Base-by-base conservation (phyloP, 2,797 vertebrate species). In the Neosilurus hyrtlii region DNA sequence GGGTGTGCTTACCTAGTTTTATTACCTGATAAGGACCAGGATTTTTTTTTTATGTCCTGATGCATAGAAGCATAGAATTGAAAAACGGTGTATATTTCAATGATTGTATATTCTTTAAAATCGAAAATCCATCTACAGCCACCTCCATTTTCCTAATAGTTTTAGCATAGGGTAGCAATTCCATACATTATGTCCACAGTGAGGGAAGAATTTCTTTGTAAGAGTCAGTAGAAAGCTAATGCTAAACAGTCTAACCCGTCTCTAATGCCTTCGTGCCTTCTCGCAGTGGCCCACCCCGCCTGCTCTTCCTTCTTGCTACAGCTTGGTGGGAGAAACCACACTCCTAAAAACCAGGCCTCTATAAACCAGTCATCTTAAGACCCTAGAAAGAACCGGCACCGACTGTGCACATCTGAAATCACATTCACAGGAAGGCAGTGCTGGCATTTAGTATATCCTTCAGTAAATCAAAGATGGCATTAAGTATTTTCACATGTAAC, bases 281-380 rank as follows among this genome's bases (percentile, higher is more conserved):
- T 81, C 54, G 43, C 73, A 65, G 79, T 26, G 84, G 84, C 83
- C 85, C 79, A 83, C 85, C 86, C 82, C 79, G 83, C 77, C 75
- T 86, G 83, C 26, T 61, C 80, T 65, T 59, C 79, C 37, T 81
- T 51, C 30, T 14, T 12, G n/a, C 61, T 82, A 9, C 15, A 71
- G 22, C 61, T 74, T 66, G 56, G 74, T 76, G 37, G 43, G 24
- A 85, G 24, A 78, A 74, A 79, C 59, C 67, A 62, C 66, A 52
- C 65, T 35, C 37, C 74, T 76, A 24, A 70, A 77, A 70, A 56
- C 14, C 54, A 70, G 65, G 54, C 54, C 24, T 75, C 61, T n/a
- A 79, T 83, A 83, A 83, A 83, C 20, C 54, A 83, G 61, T 65
- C 81, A 56, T n/a, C 73, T 15, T 72, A 62, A 80, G 62, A 54